These are phyloP conservation scores for Idris sp. DNA, from an alignment of 1,140 invertebrate species.

Conservation along the genomic window DNA sequence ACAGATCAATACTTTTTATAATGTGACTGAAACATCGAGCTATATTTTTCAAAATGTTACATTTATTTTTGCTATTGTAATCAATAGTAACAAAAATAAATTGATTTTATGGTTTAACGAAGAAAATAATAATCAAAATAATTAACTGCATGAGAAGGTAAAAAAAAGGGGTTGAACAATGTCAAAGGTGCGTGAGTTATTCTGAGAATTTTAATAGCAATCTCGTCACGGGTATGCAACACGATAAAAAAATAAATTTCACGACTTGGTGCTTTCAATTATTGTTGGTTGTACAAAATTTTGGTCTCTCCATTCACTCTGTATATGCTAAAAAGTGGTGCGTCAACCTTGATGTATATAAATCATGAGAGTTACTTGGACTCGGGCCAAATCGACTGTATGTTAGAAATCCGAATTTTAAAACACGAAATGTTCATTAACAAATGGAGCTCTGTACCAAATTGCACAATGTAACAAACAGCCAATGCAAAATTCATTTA, in stretches of 20 bases:
- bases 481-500: too few species aligned
- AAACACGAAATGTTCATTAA: constrained; percentile 56
- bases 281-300: neutral
- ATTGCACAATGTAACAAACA: constrained; percentile 30
- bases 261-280: too few species aligned
- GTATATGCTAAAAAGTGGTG: constrained; percentile 53
- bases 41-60: constrained; percentile 5
- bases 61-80: too few species aligned
- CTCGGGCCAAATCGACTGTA: constrained; percentile 27
- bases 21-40: too few species aligned
- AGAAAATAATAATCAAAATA: too few species aligned
- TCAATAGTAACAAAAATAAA: too few species aligned
- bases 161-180: too few species aligned
- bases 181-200: too few species aligned
- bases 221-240: too few species aligned
- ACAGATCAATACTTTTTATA: constrained; percentile 12
- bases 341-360: constrained; percentile 62
- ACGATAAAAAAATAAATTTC: constrained; percentile 14
- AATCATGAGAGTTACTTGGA: constrained; percentile 46
- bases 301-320: constrained; percentile 33
- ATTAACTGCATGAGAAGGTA: too few species aligned
- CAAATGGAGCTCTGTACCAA: constrained; percentile 18
- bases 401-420: constrained; percentile 31
- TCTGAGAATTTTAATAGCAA: too few species aligned
- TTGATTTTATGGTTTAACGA: too few species aligned